Percentiles rank a stretch among this genome's conserved stretches.
These are phyloP conservation scores for Carposina sasakii DNA, from an alignment of 1,140 invertebrate species.

Conservation along the genomic window DNA sequence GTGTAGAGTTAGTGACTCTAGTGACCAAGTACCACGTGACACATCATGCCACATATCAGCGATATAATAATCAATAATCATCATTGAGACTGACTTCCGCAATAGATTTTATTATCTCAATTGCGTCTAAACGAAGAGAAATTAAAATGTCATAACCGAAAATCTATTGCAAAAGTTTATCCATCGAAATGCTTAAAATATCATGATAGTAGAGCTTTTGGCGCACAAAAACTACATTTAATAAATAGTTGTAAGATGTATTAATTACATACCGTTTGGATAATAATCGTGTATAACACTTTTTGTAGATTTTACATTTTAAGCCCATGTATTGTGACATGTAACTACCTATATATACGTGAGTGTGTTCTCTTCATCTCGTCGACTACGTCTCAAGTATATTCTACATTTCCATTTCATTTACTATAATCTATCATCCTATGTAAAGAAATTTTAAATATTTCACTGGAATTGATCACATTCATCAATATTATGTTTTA, in stretches of 20 bases:
- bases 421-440: too few species aligned
- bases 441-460: too few species aligned
- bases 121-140: too few species aligned
- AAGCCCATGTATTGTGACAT: conserved; percentile 66
- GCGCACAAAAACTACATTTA: conserved; percentile 57
- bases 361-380: conserved; percentile 58
- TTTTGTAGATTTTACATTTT: conserved; percentile 68
- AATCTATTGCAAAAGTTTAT: conserved; percentile 25
- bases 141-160: not conserved
- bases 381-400: conserved; percentile 26
- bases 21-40: conserved; percentile 62
- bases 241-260: conserved; percentile 61
- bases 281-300: conserved; percentile 64
- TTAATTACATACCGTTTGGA: conserved; percentile 58
- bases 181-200: conserved; percentile 46
- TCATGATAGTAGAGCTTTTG: conserved; percentile 63
- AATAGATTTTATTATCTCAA: conserved; percentile 12
- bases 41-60: conserved; percentile 69
- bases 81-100: conserved; percentile 22
- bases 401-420: conserved; percentile 23
- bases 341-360: conserved; percentile 53
- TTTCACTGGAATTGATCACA: too few species aligned
- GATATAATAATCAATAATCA: conserved; percentile 37
- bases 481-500: too few species aligned
- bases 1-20: too few species aligned